These are phyloP conservation scores for Eubucco bourcierii DNA, from an alignment of 2,113 vertebrate genomes.

Conservation along the genomic window DNA sequence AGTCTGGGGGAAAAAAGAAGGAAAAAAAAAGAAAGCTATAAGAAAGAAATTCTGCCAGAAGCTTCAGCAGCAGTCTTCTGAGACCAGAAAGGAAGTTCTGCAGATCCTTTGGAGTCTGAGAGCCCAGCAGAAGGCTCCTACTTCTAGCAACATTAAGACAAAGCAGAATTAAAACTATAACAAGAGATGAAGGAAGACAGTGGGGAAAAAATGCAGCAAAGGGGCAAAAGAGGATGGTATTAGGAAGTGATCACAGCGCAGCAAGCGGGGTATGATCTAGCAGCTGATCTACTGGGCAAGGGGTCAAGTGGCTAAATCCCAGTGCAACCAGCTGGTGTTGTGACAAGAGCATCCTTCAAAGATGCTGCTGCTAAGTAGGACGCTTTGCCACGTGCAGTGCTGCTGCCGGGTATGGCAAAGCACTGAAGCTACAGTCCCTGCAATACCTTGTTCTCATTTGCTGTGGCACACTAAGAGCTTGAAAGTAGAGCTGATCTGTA, in stretches of 20 bases:
- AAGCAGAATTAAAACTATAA: neutral
- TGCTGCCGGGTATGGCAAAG: neutral
- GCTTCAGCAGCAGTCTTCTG: neutral
- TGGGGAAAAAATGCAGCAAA: neutral
- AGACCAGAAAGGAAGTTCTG: constrained; percentile 41
- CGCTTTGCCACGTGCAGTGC: neutral
- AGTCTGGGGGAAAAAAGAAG: neutral
- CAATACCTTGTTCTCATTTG: neutral
- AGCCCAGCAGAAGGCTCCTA: neutral
- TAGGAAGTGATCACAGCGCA: neutral
- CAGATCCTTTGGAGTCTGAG: constrained; percentile 26
- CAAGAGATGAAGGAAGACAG: neutral
- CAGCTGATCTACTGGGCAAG: neutral
- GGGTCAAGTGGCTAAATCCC: neutral
- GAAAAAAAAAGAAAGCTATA: neutral
- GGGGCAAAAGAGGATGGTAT: neutral
- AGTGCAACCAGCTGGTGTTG: fast-evolving
- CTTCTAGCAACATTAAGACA: neutral
- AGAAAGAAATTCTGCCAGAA: constrained; percentile 34
- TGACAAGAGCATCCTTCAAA: neutral
- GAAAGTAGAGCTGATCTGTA: neutral
- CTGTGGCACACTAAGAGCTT: neutral
- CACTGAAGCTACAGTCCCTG: too few species aligned
- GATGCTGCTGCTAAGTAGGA: neutral
- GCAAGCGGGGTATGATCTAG: neutral